Conservation (phyloP, 2,797 vertebrate species). For the Microctenopoma stevenorrisi region DNA sequence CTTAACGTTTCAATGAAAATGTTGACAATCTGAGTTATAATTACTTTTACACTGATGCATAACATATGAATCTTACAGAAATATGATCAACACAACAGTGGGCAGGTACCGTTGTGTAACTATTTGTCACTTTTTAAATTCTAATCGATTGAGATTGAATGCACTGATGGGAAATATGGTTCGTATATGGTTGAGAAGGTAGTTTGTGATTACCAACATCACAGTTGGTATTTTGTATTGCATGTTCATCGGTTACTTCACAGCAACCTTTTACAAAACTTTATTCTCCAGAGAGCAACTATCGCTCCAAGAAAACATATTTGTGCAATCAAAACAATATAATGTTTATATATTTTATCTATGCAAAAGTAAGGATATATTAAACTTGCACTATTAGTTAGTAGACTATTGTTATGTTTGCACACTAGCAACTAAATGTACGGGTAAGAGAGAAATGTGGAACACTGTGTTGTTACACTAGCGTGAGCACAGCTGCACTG, state of each 20-base stretch:
- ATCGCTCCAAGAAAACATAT: constrained; percentile 10
- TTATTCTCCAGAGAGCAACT: not conserved
- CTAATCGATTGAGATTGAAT: not conserved
- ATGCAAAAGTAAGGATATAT: constrained; percentile 53
- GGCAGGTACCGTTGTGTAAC: not conserved
- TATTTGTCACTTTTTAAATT: not conserved
- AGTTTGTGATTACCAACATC: not conserved
- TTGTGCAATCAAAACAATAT: constrained; percentile 14
- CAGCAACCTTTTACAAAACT: constrained; percentile 17
- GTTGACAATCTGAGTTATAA: constrained; percentile 58
- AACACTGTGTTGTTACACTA: constrained; percentile 5
- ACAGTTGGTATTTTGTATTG: not conserved
- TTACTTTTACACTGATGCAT: constrained; percentile 2
- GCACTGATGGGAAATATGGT: constrained; percentile 1
- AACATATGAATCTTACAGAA: not conserved
- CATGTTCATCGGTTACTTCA: constrained; percentile 5
- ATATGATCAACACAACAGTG: not conserved
- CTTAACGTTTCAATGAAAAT: constrained; percentile 20
- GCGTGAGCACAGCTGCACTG: constrained; percentile 65
- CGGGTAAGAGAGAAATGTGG: constrained; percentile 19
- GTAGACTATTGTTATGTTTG: constrained; percentile 43
- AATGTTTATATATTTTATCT: constrained; percentile 34
- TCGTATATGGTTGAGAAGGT: not conserved
- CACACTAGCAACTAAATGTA: constrained; percentile 38
- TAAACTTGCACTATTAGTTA: constrained; percentile 44